Evolutionary conservation across 2,888 invertebrate species (phyloP).

Genomic region (Acanthosepion pharaonis): DNA sequence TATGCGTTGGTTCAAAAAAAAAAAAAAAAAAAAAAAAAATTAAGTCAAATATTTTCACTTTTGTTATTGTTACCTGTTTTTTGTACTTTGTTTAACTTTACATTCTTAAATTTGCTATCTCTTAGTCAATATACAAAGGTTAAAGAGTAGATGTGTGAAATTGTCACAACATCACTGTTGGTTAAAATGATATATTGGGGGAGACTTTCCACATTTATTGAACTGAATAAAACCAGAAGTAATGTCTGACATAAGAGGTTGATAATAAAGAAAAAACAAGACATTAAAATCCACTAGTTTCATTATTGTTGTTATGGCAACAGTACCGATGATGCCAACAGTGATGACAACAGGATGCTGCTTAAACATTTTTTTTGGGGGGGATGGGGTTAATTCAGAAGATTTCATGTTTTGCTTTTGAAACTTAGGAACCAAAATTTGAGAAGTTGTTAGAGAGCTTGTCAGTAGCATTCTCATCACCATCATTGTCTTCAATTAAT

Average conservation of each 20-base stretch:
- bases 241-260: neutral
- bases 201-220: conserved; percentile 4
- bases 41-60: neutral
- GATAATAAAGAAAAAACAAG: neutral
- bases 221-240: neutral
- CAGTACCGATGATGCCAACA: neutral
- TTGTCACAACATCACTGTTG: neutral
- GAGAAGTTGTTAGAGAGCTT: neutral
- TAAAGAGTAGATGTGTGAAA: neutral
- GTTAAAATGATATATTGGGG: conserved; percentile 33
- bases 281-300: neutral
- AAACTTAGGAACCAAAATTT: neutral
- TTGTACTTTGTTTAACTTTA: neutral
- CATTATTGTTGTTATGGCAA: neutral
- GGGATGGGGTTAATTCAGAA: neutral
- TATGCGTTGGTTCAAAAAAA: neutral
- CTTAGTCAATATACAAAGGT: neutral
- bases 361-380: neutral
- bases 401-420: neutral
- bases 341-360: neutral
- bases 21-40: neutral
- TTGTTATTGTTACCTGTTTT: neutral
- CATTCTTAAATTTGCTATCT: neutral
- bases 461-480: neutral
- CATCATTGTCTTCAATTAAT: neutral